These are phyloP conservation scores for Pangasius larnaudii DNA, from an alignment of 2,797 vertebrate species.

Conservation along the genomic window DNA sequence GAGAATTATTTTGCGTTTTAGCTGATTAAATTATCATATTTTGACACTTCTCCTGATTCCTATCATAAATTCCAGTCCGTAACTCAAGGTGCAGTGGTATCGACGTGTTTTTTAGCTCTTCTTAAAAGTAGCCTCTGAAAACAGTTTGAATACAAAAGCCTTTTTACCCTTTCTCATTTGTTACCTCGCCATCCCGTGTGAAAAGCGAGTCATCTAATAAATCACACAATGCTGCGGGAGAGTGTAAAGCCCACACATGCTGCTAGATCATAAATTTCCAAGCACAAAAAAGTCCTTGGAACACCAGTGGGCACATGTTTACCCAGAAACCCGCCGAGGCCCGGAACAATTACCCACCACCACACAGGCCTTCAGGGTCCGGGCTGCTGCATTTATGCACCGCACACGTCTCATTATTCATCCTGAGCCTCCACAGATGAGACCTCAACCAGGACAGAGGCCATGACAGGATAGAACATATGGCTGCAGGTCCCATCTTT, in stretches of 20 bases:
- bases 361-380: constrained; percentile 69
- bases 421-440: constrained; percentile 69
- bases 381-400: constrained; percentile 77
- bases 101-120: not conserved
- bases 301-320: constrained; percentile 74
- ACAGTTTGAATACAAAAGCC: constrained; percentile 31
- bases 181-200: constrained; percentile 15
- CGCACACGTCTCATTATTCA: constrained; percentile 76
- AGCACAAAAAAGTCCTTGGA: constrained; percentile 46
- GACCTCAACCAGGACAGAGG: constrained; percentile 63
- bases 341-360: constrained; percentile 76
- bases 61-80: not conserved
- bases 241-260: constrained; percentile 23
- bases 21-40: constrained; percentile 46
- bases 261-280: constrained; percentile 75
- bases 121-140: constrained; percentile 32
- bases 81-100: not conserved
- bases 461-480: constrained; percentile 61
- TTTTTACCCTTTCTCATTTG: constrained; percentile 30
- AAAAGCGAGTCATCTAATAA: constrained; percentile 62
- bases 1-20: constrained; percentile 13
- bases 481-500: constrained; percentile 8
- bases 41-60: not conserved
- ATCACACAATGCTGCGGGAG: constrained; percentile 71
- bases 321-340: constrained; percentile 75